These are phyloP conservation scores for Tachysurus vachellii DNA, from an alignment of 2,113 vertebrate species.

Conservation along the genomic window DNA sequence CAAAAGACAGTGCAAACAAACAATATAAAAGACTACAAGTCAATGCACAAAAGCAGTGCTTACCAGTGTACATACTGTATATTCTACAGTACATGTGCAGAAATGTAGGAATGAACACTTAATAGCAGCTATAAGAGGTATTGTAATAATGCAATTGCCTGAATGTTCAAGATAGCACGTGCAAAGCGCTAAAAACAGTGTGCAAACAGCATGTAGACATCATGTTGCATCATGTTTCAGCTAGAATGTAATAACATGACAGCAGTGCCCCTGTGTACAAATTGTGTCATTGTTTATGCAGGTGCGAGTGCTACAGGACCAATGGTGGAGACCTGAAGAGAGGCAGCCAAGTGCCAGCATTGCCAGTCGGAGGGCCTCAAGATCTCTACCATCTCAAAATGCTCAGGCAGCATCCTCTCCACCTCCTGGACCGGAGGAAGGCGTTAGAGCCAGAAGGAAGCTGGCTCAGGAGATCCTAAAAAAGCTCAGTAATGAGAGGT, in stretches of 20 bases:
- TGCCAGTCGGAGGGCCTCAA: background rate
- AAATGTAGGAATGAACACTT: no score
- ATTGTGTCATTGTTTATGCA: background rate
- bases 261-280: background rate
- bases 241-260: background rate
- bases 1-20: background rate
- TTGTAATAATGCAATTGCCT: no score
- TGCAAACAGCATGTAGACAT: no score
- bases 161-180: no score
- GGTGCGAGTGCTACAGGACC: slow-evolving; percentile 57
- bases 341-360: background rate
- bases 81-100: no score
- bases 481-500: slow-evolving; percentile 51
- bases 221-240: background rate
- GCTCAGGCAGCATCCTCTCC: background rate
- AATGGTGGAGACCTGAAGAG: slow-evolving; percentile 57
- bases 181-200: no score
- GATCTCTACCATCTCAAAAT: background rate
- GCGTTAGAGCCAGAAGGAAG: slow-evolving; percentile 57
- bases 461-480: slow-evolving; percentile 57
- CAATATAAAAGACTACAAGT: no score
- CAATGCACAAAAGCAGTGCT: no score
- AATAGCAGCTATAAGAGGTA: no score
- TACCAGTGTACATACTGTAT: no score
- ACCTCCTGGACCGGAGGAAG: slow-evolving; percentile 1